Percentiles rank a stretch among this genome's conserved stretches.
Evolutionary conservation across 2,888 invertebrate genomes (phyloP).

Genomic region (Chaitophorus viminalis): DNA sequence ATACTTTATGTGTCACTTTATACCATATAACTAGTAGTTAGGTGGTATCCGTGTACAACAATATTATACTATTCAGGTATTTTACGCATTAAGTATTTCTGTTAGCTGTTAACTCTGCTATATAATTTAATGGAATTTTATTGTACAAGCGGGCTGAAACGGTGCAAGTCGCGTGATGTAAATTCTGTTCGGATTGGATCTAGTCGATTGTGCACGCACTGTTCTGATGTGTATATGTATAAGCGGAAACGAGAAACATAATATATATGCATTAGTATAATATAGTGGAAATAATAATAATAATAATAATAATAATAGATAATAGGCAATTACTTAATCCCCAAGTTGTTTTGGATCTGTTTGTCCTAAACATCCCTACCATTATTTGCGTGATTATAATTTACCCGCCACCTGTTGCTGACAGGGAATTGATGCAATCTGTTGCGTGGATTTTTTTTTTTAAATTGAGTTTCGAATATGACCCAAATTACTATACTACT

Average conservation of each 20-base stretch:
- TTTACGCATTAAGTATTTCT: not conserved
- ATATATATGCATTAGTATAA: not conserved
- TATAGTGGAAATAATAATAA: not conserved
- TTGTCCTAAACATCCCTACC: not conserved
- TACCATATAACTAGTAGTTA: too few species aligned
- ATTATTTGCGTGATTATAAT: not conserved
- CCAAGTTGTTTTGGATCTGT: not conserved
- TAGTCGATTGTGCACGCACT: not conserved
- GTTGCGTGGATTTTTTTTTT: slow-evolving; percentile 6
- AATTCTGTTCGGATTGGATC: not conserved
- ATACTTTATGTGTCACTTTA: too few species aligned
- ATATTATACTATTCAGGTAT: too few species aligned
- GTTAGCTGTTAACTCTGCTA: not conserved
- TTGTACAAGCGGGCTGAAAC: not conserved
- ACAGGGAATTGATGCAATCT: not conserved
- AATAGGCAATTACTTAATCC: not conserved
- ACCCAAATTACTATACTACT: not conserved
- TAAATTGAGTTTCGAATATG: slow-evolving; percentile 10
- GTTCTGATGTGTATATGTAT: not conserved
- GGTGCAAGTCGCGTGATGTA: not conserved
- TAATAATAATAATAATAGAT: not conserved
- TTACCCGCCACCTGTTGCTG: not conserved
- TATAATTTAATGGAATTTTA: not conserved
- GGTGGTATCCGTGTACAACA: too few species aligned
- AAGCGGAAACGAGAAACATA: not conserved